phyloP scores from a whole-genome alignment of 2,888 invertebrate genomes.

The Zaprionus obscuricornis region DNA sequence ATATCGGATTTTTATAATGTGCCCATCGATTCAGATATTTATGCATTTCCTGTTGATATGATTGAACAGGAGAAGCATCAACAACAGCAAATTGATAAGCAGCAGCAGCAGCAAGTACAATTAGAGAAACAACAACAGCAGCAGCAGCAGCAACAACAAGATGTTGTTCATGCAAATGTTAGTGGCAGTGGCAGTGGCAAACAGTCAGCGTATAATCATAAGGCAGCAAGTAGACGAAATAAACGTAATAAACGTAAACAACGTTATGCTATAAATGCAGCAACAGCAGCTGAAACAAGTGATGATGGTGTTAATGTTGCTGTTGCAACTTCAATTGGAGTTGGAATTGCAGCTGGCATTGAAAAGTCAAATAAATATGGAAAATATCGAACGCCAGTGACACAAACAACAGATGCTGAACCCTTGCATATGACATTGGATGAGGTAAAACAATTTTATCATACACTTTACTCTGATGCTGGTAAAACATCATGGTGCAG shows the following conservation, averaged over 20 bases:
- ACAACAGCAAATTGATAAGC: too few relatives aligned
- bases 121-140: conserved; percentile 29
- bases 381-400: conserved; percentile 62
- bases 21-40: conserved; percentile 94
- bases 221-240: conserved; percentile 72
- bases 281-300: conserved; percentile 58
- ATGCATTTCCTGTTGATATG: conserved; percentile 93
- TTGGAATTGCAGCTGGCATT: conserved; percentile 21
- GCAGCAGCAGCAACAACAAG: conserved; percentile 15
- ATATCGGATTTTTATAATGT: conserved; percentile 94
- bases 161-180: background rate
- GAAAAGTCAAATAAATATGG: conserved; percentile 66
- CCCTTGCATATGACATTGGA: conserved; percentile 93
- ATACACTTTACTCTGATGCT: conserved; percentile 88
- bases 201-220: conserved; percentile 69
- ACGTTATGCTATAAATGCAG: conserved; percentile 57
- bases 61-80: conserved; percentile 81
- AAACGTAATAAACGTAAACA: conserved; percentile 81
- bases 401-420: conserved; percentile 84
- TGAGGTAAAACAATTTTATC: conserved; percentile 92
- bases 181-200: conserved; percentile 1
- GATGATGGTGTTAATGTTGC: conserved; percentile 71
- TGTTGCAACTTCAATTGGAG: conserved; percentile 41
- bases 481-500: conserved; percentile 48
- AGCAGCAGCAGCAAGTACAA: conserved; percentile 30